phyloP scores from a whole-genome alignment of 64 coral and sea anemone genomes.

The Pocillopora verrucosa region DNA sequence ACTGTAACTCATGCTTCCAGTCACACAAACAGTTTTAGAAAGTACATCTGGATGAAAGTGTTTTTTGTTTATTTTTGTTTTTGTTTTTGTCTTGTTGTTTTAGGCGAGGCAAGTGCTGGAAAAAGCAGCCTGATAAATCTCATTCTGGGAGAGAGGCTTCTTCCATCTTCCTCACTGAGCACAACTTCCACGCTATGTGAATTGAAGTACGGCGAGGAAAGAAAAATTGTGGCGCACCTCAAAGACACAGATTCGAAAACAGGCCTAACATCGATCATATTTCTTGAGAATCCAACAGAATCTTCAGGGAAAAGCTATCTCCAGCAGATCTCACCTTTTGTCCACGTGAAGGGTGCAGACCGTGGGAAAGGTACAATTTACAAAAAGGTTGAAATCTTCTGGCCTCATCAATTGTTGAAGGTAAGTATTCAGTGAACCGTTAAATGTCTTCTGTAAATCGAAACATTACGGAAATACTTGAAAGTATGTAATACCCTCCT shows the following conservation, averaged over 20 bases:
- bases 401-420: slow-evolving; percentile 24
- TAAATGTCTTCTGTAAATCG: no score
- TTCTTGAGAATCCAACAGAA: background rate
- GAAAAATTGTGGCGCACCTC: background rate
- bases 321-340: slow-evolving; percentile 21
- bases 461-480: no score
- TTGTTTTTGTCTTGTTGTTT: background rate
- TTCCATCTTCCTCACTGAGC: background rate
- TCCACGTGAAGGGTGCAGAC: slow-evolving; percentile 10
- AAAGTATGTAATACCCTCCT: no score
- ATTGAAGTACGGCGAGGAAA: slow-evolving; percentile 15
- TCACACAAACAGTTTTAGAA: no score
- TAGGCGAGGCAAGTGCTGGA: background rate
- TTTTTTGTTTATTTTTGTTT: no score
- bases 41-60: no score
- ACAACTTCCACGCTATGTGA: slow-evolving; percentile 6
- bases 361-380: slow-evolving; percentile 20
- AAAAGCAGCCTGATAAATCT: background rate
- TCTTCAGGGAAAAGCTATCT: background rate
- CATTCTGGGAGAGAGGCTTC: background rate
- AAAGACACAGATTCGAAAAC: slow-evolving; percentile 32
- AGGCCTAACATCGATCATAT: background rate
- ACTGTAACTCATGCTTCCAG: no score
- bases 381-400: slow-evolving; percentile 31
- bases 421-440: background rate